These are phyloP conservation scores for Staurois parvus DNA, from an alignment of 2,797 vertebrate genomes.

Conservation along the genomic window DNA sequence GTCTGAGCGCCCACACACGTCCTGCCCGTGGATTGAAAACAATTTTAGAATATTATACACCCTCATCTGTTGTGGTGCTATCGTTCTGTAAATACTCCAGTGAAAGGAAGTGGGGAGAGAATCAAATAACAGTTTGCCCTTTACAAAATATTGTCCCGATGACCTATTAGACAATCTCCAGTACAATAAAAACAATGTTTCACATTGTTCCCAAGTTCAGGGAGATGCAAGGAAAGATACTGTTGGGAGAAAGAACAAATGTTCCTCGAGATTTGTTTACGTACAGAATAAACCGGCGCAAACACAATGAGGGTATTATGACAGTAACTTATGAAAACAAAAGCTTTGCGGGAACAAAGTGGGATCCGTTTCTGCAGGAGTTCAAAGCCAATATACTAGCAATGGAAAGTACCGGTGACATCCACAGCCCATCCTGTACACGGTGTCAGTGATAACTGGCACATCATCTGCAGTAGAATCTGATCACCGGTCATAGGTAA, in stretches of 20 bases:
- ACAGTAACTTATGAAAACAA: conserved; percentile 37
- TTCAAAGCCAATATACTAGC: conserved; percentile 42
- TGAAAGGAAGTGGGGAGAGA: conserved; percentile 43
- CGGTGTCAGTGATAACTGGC: conserved; percentile 7
- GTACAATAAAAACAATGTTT: conserved; percentile 39
- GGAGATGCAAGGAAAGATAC: conserved; percentile 51
- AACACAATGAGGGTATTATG: conserved; percentile 59
- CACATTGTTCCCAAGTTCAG: conserved; percentile 53
- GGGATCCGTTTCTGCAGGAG: conserved; percentile 19
- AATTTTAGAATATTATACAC: conserved; percentile 41
- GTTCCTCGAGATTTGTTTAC: conserved; percentile 45
- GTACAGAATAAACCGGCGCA: conserved; percentile 47
- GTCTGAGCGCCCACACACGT: conserved; percentile 10
- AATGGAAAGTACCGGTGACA: neutral
- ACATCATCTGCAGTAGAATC: neutral
- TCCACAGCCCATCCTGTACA: neutral
- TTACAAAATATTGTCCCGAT: conserved; percentile 29
- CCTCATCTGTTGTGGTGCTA: conserved; percentile 29
- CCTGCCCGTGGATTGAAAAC: conserved; percentile 10
- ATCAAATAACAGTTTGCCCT: conserved; percentile 16
- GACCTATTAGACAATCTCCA: conserved; percentile 36
- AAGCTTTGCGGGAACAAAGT: conserved; percentile 26
- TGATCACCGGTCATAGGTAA: neutral
- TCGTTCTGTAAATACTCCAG: conserved; percentile 40
- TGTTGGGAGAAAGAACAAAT: conserved; percentile 44